Base-by-base conservation (phyloP, 2,113 vertebrate species). In the Channa maculata region DNA sequence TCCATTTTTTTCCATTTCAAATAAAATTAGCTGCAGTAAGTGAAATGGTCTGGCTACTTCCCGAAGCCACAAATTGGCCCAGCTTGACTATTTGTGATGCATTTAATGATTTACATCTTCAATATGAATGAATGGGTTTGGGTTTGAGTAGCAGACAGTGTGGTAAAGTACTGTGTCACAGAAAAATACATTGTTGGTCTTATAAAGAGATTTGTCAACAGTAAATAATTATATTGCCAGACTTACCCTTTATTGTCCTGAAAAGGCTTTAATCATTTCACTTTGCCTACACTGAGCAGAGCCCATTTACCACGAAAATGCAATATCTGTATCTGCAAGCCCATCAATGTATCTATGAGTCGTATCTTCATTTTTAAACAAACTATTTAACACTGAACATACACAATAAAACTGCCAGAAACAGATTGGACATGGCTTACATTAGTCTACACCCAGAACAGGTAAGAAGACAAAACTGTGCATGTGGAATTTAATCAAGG, bases 401-500 rank as follows among this genome's bases (percentile, higher is more conserved):
- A 49, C 5, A 48, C 34, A 75, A 15, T 41, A 9, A 36, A 37
- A 15, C 46, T 37, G 1, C 3, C 15, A 33, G 24, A 15, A 34
- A 14, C n/a, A 15, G 48, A 71, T 38, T 33, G 24, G 12, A 60
- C 51, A 50, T 41, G 39, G 55, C 11, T 45, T 38, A 34, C 3
- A 46, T 39, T 3, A 61, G 13, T 39, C 24, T 15, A 8, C 3
- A 58, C 4, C 2, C 12, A 14, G 13, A n/a, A n/a, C 38, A 52
- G 41, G 51, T 39, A 61, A 45, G 13, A 24, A 65, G 15, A 72
- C 8, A 5, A 41, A 51, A 7, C 45, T 1, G 6, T 39, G 6
- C 34, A 53, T 24, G 24, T 24, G 10, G 45, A 51, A 43, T 65
- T 12, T 3, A 46, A 50, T 75, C 41, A 53, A 53, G 74, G 49